Base-by-base conservation (phyloP, 1,140 invertebrate species). In the Hormaphis cornu region DNA sequence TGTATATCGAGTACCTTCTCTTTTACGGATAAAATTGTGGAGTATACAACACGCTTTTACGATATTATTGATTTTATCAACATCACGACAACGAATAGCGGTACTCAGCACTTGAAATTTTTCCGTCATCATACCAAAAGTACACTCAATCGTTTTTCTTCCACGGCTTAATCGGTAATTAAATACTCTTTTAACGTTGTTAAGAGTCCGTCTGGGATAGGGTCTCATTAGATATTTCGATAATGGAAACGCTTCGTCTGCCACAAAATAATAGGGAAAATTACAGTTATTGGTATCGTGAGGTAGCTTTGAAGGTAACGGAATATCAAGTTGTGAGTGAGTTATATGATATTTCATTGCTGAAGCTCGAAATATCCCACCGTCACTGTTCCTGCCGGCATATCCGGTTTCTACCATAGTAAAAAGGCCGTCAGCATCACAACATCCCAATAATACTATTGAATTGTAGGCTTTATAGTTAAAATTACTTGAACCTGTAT, bases 401-500 rank as follows among this genome's bases (percentile, higher is more conserved):
- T 71, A 71, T 24, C 75, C 74, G 58, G 77, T 56, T 71, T 79
- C 78, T 48, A 79, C 69, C 10, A 73, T 69, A 1, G 72, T 75
- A 69, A 79, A 78, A 40, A 70, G 72, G 16, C 74, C 78, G 48
- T 79, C 71, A 16, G 75, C 74, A 72, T 80, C 78, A 40, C 74
- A 72, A 12, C 77, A 53, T 10, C 74, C 48, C 22, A 50, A 50
- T 50, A 50, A 50, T 16, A 50, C 48, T 2, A 50, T 26, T 0
- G 48, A 50, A 69, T 75, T 76, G 44, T 70, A 74, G 3, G 52
- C 44, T 72, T 81, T 81, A 63, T 80, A 80, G 71, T 81, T 82
- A 56, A 75, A 81, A 77, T 77, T 83, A 14, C 75, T 72, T 4
- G 75, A 74, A 69, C 82, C 81, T 70, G 76, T 76, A 44, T 76